Conservation (phyloP, 2,113 vertebrate genomes). For the Psophia crepitans region DNA sequence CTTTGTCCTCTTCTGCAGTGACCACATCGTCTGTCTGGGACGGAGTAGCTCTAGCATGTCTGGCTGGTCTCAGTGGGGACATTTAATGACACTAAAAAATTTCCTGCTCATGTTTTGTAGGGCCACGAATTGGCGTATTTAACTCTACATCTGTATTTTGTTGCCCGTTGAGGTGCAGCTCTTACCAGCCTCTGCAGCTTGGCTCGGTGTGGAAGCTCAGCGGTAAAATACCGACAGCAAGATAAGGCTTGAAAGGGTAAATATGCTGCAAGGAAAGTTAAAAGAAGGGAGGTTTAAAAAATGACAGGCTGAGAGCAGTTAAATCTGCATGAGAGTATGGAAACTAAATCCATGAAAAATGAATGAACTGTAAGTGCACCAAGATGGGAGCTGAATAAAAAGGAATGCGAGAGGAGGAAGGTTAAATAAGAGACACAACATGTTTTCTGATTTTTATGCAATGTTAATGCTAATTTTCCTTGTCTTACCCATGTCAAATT, state of each 20-base stretch:
- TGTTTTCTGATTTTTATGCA: not conserved
- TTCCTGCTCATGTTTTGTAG: not conserved
- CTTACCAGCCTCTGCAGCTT: not conserved
- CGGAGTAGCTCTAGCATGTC: not conserved
- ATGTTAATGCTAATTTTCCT: not conserved
- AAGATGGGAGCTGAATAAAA: not conserved
- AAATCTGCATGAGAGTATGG: not conserved
- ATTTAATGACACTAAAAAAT: not conserved
- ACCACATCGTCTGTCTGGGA: not conserved
- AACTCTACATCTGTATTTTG: not conserved
- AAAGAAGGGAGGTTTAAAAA: not conserved
- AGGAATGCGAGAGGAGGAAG: not conserved
- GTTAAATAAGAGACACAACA: not conserved
- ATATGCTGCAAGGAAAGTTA: not conserved
- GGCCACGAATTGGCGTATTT: fast-evolving
- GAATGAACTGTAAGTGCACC: not conserved
- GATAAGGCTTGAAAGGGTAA: not conserved
- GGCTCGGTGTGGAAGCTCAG: not conserved
- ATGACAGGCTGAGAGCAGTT: not conserved
- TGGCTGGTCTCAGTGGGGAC: not conserved
- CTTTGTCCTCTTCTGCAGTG: not conserved
- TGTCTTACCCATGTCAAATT: not conserved
- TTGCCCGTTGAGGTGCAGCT: not conserved
- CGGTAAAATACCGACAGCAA: not conserved
- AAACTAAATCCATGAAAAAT: not conserved